Evolutionary conservation across 1,140 invertebrate genomes (phyloP).

Genomic region (Diprion similis): DNA sequence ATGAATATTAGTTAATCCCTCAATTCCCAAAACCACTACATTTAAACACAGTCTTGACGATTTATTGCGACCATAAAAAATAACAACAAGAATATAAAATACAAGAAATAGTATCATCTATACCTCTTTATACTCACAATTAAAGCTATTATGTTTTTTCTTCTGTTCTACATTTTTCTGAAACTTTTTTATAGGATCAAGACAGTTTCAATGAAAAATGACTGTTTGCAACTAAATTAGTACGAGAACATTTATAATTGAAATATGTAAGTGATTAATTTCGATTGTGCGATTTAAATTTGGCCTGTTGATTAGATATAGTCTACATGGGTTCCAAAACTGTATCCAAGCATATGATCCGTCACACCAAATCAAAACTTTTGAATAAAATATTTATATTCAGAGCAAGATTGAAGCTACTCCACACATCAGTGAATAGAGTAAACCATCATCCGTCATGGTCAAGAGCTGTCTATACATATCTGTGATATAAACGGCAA

Average conservation of each 20-base stretch:
- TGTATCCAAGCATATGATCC: background rate
- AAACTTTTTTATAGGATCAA: background rate
- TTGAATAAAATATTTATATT: background rate
- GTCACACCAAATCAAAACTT: background rate
- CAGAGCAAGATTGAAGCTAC: background rate
- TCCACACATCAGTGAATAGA: background rate
- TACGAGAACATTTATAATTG: no score
- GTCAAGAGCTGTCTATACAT: background rate
- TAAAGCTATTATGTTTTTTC: no score
- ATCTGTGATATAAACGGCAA: background rate
- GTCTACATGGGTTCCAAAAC: background rate
- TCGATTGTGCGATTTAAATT: no score
- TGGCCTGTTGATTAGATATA: no score
- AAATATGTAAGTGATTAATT: no score
- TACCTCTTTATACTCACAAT: no score
- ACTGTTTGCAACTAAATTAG: no score
- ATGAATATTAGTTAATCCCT: background rate
- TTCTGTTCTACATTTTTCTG: background rate
- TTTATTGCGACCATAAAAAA: background rate
- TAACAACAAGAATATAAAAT: background rate
- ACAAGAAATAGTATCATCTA: background rate
- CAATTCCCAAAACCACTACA: constrained; percentile 13
- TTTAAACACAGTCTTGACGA: constrained; percentile 27
- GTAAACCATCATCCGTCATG: background rate
- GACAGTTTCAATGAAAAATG: background rate